Evolutionary conservation across 1,140 invertebrate genomes (phyloP), one percentile per base, ranked within the genome.

Genomic region (Heliconius hermathena): DNA sequence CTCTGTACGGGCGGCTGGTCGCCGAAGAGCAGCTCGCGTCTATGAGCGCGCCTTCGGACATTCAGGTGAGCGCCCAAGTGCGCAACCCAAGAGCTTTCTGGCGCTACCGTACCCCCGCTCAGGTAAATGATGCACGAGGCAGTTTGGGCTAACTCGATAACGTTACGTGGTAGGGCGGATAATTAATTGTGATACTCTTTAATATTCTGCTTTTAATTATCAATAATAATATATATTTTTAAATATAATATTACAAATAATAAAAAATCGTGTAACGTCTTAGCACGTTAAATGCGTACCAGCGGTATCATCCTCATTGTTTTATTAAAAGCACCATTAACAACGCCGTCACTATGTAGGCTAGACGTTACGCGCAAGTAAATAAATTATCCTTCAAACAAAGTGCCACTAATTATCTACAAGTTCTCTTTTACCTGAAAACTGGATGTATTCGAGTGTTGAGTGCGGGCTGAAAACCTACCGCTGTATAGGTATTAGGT

Each of bases 81-180:
- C 97, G 84, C 98, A 97, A 97, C 97, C 98, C 93, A 97, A 97
- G 84, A 95, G 97, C 93, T 98, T 98, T 96, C 97, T 96, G 91
- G 97, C 97, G 94, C 99, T 98, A 96, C 97, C 99, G 84, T 98
- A 99, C 95, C 97, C 90, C 90, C 84, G 85, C 83, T 73, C 88
- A 94, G 93, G 93, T 94, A 94, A 94, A 93, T 93, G 89, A 92
- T 90, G 90, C 91, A 94, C 89, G 92, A 94, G 89, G 88, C 92
- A 89, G 92, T 93, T 92, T 91, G 88, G 83, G 81, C 79, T 77
- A 80, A 76, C 76, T 49, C 70, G 71, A 72, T 71, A 22, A 57
- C 54, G 54, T 57, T 54, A 71, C 70, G n/a, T 54, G 29, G 13
- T 52, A 41, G 46, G 66, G 60, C 33, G n/a, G 22, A 29, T 9